These are phyloP conservation scores for Lutjanus erythropterus DNA, from an alignment of 2,113 vertebrate species.

Conservation along the genomic window DNA sequence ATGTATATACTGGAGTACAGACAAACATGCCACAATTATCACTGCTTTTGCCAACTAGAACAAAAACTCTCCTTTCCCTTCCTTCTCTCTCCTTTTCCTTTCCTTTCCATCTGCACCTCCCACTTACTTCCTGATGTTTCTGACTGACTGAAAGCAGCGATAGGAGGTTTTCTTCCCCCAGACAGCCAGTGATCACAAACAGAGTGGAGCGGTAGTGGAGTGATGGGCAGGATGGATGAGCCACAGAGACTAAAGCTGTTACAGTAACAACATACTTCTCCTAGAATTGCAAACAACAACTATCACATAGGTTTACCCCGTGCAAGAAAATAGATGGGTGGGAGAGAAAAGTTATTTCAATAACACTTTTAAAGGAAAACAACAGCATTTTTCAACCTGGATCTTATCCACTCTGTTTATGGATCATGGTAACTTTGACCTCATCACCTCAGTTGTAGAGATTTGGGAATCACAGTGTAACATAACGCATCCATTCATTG, in stretches of 20 bases:
- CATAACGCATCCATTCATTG: too few relatives aligned
- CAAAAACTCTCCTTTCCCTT: constrained; percentile 1
- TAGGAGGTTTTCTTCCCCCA: background rate
- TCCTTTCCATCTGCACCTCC: constrained; percentile 13
- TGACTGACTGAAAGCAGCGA: background rate
- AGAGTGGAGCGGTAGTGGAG: constrained; percentile 13
- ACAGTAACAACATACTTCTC: constrained; percentile 54
- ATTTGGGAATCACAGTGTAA: too few relatives aligned
- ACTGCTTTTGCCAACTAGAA: constrained; percentile 38
- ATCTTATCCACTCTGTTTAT: too few relatives aligned
- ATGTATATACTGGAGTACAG: background rate
- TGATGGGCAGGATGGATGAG: constrained; percentile 42
- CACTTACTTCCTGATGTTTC: constrained; percentile 29
- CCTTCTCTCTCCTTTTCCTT: background rate
- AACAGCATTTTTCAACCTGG: too few relatives aligned
- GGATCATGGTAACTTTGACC: too few relatives aligned
- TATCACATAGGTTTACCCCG: too few relatives aligned
- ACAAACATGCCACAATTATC: constrained; percentile 41
- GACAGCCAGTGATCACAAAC: constrained; percentile 20
- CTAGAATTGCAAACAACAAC: too few relatives aligned
- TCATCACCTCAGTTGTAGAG: too few relatives aligned
- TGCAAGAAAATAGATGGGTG: too few relatives aligned
- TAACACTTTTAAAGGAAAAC: too few relatives aligned
- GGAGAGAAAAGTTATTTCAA: too few relatives aligned
- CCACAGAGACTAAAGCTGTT: constrained; percentile 54